Base-by-base conservation (phyloP, 2,888 invertebrate genomes). In the Euzophera pinguis region DNA sequence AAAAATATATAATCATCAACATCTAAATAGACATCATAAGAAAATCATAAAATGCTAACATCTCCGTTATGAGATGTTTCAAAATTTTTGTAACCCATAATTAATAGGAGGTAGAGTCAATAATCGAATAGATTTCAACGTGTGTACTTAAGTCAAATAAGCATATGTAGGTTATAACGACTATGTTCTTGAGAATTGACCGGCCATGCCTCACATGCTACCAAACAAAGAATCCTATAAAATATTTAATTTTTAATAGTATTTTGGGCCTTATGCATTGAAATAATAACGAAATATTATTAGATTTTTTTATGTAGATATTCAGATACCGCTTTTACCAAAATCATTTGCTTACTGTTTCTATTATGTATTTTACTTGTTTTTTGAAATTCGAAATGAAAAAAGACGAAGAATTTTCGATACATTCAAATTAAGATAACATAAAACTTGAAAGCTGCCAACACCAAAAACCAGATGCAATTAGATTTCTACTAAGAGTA, bases 11-110 rank as follows among this genome's bases (percentile, higher is more conserved):
- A 14, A 42, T 53, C 12, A 53, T 37, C 47, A 42, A 50, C 43
- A 39, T 45, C 39, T 51, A 54, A 39, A 37, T 38, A 47, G 47
- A 47, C 50, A 29, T 42, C 50, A 50, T 47, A 50, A 43, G 47
- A 27, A 17, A 16, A 32, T 27, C 32, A 13, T 12, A 47, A 29
- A 17, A 32, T 34, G 32, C 34, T 43, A 42, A 53, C 29, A 16
- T 47, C 38, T 29, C 47, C 12, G 29, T 45, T 47, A 48, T n/a
- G n/a, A 27, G 22, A 37, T 6, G 9, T 22, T 22, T 37, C 22
- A 12, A 22, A 35, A 35, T 9, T 12, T 6, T 27, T 43, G 1
- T 27, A 43, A 22, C 1, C 12, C 43, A 13, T 43, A 43, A 2
- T 1, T 6, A 1, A 3, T 13, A 7, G 9, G 9, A 3, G 3